phyloP scores from a whole-genome alignment of 2,113 vertebrate species.

The Dendrocopos noguchii region DNA sequence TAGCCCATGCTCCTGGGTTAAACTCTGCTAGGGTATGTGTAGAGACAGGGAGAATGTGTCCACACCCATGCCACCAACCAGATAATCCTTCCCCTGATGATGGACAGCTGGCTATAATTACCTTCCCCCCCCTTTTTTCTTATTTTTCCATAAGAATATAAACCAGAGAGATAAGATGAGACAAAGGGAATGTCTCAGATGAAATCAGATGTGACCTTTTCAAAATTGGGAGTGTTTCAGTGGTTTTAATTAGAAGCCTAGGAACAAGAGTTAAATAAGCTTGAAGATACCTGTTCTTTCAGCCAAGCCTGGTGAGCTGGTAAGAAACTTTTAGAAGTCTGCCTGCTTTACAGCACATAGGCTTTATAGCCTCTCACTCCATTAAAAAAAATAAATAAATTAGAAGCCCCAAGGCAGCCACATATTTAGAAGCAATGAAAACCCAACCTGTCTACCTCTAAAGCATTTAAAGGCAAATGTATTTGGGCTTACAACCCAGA shows the following conservation, averaged over 20 bases:
- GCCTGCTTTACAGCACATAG: slow-evolving; percentile 56
- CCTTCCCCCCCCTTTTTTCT: background rate
- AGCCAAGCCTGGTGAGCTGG: background rate
- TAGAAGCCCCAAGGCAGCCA: slow-evolving; percentile 68
- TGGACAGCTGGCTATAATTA: background rate
- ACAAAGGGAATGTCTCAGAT: slow-evolving; percentile 54
- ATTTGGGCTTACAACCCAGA: slow-evolving; percentile 10
- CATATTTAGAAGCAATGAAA: slow-evolving; percentile 73
- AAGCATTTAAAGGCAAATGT: slow-evolving; percentile 63
- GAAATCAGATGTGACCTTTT: slow-evolving; percentile 69
- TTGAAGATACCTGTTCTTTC: slow-evolving; percentile 28
- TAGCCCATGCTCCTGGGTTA: background rate
- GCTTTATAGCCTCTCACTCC: slow-evolving; percentile 73
- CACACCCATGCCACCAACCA: background rate
- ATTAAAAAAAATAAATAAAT: slow-evolving; percentile 79
- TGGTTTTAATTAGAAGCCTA: slow-evolving; percentile 71
- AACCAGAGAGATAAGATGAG: slow-evolving; percentile 33
- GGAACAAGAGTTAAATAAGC: slow-evolving; percentile 11
- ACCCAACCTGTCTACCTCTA: slow-evolving; percentile 66
- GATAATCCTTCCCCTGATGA: background rate
- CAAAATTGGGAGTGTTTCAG: slow-evolving; percentile 49
- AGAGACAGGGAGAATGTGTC: background rate
- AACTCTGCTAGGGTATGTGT: background rate
- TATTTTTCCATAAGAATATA: background rate
- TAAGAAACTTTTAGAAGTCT: slow-evolving; percentile 21